Evolutionary conservation across 1,140 invertebrate genomes (phyloP).

Genomic region (Brachionus asplanchnoidis): DNA sequence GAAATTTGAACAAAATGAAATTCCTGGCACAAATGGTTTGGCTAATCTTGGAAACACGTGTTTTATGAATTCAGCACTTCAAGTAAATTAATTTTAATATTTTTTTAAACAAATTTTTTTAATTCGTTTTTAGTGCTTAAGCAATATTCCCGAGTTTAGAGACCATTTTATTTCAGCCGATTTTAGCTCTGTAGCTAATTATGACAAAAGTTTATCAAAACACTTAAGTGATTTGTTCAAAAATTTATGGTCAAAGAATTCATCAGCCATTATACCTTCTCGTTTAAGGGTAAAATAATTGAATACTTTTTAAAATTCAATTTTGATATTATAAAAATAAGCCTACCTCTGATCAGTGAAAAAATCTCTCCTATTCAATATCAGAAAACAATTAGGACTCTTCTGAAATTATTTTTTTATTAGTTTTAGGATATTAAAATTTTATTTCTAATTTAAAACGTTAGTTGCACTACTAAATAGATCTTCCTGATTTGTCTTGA

Average conservation of each 20-base stretch:
- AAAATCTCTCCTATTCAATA: no score
- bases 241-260: background rate
- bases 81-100: background rate
- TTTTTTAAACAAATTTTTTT: background rate
- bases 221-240: background rate
- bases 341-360: no score
- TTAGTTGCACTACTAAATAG: no score
- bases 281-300: background rate
- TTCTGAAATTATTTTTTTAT: no score
- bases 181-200: background rate
- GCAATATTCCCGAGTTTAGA: background rate
- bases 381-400: no score
- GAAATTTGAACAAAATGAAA: background rate
- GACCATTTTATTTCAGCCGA: background rate
- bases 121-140: background rate
- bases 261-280: background rate
- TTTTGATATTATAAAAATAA: background rate
- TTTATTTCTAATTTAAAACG: no score
- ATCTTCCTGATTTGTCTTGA: no score
- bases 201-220: background rate
- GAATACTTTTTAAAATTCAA: background rate
- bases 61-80: conserved; percentile 8
- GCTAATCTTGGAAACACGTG: background rate
- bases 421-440: no score
- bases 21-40: background rate